phyloP scores from a whole-genome alignment of 2,888 invertebrate species.

The Torymus auratus region DNA sequence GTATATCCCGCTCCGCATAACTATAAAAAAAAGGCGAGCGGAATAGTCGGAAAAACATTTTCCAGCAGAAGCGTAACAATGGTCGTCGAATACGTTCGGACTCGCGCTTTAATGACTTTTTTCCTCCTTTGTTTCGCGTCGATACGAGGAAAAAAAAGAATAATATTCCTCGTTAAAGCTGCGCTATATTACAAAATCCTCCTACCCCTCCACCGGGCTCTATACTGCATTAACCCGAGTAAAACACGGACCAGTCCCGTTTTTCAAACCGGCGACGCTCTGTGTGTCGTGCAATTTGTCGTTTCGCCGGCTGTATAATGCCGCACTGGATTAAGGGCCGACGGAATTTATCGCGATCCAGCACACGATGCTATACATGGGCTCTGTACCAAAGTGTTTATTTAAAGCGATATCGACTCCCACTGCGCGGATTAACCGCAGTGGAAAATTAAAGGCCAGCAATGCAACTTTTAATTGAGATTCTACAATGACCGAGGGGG shows the following conservation, averaged over 20 bases:
- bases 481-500: conserved; percentile 45
- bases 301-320: conserved; percentile 17
- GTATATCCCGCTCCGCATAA: no score
- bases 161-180: no score
- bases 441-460: conserved; percentile 53
- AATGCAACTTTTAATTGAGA: conserved; percentile 56
- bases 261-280: conserved; percentile 19
- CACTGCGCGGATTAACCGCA: conserved; percentile 52
- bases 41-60: no score
- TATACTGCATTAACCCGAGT: neutral
- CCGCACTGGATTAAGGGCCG: conserved; percentile 23
- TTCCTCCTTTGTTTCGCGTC: no score
- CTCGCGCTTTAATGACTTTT: no score
- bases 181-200: no score
- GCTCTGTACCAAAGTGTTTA: conserved; percentile 50
- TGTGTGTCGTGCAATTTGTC: conserved; percentile 22
- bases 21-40: no score
- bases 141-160: no score
- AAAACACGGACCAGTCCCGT: conserved; percentile 8
- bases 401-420: conserved; percentile 55
- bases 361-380: neutral
- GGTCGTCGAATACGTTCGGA: no score
- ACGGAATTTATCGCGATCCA: conserved; percentile 33
- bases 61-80: no score
- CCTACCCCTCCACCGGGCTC: no score